Evolutionary conservation across 2,113 vertebrate species (phyloP), one percentile per base, ranked within the genome.

Genomic region (Ceyx cyanopectus): DNA sequence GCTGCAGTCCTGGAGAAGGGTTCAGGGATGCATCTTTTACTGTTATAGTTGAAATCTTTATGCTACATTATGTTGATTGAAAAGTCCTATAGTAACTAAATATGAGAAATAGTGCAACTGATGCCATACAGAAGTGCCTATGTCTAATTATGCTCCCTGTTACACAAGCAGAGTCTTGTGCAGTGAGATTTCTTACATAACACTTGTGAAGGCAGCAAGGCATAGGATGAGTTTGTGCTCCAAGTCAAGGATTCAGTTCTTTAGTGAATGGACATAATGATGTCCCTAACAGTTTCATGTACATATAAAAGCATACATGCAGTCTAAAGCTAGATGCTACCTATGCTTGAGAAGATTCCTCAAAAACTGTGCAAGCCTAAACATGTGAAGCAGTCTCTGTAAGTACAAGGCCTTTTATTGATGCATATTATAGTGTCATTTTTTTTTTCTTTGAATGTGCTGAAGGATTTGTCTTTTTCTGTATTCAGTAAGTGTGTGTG

Each of bases 391-490:
- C 62, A 73, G 82, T 85, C 89, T 74, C 74, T 45, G 46, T 93
- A 92, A 81, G 40, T 78, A 85, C 92, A n/a, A 91, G 60, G 60
- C 57, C 40, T 95, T 86, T 81, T 89, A 70, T n/a, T 78, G 83
- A 76, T 75, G 87, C 70, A 53, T 92, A 77, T 63, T 78, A 48
- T 51, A 72, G 63, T 83, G 76, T 85, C 3, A 7, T 89, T 91
- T 84, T 80, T 83, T 69, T 83, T 86, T 69, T 83, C 37, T 54
- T 60, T 82, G 32, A 93, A 81, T 53, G 43, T 92, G 80, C 58
- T 81, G n/a, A 91, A 85, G 37, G 45, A 87, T 80, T 95, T 92
- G 58, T 87, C 60, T 84, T 89, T 89, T 79, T 94, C n/a, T 95
- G 83, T 82, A n/a, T 60, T 81, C 29, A 65, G 73, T 84, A 73